Conservation (phyloP, 2,888 invertebrate species). For the Apodemia duryi region DNA sequence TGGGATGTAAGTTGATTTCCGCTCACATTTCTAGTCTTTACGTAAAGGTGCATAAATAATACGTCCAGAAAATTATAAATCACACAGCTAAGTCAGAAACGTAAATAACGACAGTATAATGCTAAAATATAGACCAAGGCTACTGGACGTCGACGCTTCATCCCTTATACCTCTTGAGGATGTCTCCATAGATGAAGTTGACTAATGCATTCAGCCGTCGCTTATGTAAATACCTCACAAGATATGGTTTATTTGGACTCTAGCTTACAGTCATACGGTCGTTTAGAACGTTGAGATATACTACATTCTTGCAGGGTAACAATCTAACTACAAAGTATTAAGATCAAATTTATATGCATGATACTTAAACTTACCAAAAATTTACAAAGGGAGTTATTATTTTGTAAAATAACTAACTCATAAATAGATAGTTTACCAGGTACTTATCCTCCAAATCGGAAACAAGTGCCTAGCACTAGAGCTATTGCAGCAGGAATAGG, state of each 20-base stretch:
- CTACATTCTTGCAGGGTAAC: neutral
- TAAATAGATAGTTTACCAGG: too few species aligned
- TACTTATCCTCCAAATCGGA: too few species aligned
- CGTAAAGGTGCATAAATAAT: neutral
- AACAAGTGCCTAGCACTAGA: too few species aligned
- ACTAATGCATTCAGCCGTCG: neutral
- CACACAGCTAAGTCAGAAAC: neutral
- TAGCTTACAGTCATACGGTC: slow-evolving; percentile 4
- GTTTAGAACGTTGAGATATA: neutral
- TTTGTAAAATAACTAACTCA: too few species aligned
- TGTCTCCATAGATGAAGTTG: slow-evolving; percentile 1
- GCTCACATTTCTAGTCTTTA: neutral
- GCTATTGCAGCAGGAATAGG: too few species aligned
- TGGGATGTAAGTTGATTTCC: neutral
- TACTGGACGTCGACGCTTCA: neutral
- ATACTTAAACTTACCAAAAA: too few species aligned
- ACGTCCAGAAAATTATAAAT: slow-evolving; percentile 4
- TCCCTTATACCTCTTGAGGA: neutral
- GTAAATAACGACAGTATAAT: neutral
- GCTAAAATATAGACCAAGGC: neutral
- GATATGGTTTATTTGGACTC: slow-evolving; percentile 1
- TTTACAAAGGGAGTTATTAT: too few species aligned
- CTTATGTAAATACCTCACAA: slow-evolving; percentile 3
- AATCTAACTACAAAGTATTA: neutral
- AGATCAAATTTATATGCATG: neutral